Base-by-base conservation (phyloP, 1,140 invertebrate genomes). In the Euschistus heros region DNA sequence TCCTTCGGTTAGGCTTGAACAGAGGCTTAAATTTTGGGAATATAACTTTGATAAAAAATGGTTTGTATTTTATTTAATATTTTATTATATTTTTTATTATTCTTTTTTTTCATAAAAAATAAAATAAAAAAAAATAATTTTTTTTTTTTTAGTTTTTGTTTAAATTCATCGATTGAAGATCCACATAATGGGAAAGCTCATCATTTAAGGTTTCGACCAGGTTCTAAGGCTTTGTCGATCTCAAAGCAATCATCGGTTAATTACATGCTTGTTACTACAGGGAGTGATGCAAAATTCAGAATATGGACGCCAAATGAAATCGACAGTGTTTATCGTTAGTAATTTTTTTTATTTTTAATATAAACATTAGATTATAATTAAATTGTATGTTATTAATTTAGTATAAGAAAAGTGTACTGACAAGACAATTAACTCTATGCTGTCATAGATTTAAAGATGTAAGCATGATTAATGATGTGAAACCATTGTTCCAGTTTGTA, bases 21-120 rank as follows among this genome's bases (percentile, higher is more conserved):
- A 86, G 0, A 75, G 83, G 46, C 74, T 94, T 0, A 93, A 92
- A 72, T 92, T 92, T 74, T 94, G 89, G 89, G 71, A 80, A 59
- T 91, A 81, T 71, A 74, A 84, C 67, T 68, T 73, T 2, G 74
- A 79, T 8, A 76, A 80, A 50, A 86, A 89, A 75, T 81, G 72
- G 86, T 89, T 76, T 77, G 72, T 74, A 44, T 15, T 60, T 61
- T 65, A 18, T 63, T 33, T 61, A n/a, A 7, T 30, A 30, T 30
- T 4, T 7, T 4, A 30, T 30, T 30, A 30, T 30, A 30, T 30
- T 4, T 30, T 30, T 4, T 30, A 4, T 15, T 5, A 47, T 18
- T 47, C 15, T 5, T 47, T 47, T 6, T 47, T 47, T 47, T 4
- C 3, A 47, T 47, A 6, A 20, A 47, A 47, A 47, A 47, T 47